phyloP scores from a whole-genome alignment of 1,140 invertebrate genomes.

The Phocides pigmalion region DNA sequence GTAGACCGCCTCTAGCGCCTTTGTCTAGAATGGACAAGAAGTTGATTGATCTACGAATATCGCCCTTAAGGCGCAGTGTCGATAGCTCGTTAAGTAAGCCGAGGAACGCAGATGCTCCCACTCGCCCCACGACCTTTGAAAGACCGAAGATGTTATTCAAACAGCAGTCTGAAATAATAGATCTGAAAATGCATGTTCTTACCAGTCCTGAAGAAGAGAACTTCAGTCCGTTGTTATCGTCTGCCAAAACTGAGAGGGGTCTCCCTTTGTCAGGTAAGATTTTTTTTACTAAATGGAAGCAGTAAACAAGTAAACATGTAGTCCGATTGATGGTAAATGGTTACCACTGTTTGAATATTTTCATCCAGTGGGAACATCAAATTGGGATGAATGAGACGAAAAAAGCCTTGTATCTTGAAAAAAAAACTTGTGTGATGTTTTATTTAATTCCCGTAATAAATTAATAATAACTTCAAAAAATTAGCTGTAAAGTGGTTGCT shows the following conservation, averaged over 20 bases:
- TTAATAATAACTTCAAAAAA: too few species aligned
- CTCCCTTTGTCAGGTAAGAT: slow-evolving; percentile 66
- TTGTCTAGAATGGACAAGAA: slow-evolving; percentile 69
- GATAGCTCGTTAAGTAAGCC: slow-evolving; percentile 50
- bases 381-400: too few species aligned
- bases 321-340: too few species aligned
- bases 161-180: slow-evolving; percentile 84
- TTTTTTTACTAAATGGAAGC: too few species aligned
- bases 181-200: slow-evolving; percentile 80
- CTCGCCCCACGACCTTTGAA: slow-evolving; percentile 52
- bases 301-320: not conserved
- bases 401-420: too few species aligned
- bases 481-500: too few species aligned
- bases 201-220: slow-evolving; percentile 71
- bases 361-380: too few species aligned
- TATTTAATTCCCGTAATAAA: too few species aligned
- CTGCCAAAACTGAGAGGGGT: slow-evolving; percentile 65
- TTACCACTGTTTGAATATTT: too few species aligned
- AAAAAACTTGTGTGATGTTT: too few species aligned
- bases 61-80: slow-evolving; percentile 59
- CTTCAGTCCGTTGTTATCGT: slow-evolving; percentile 58
- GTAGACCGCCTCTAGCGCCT: slow-evolving; percentile 64
- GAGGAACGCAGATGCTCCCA: slow-evolving; percentile 59
- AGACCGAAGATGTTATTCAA: slow-evolving; percentile 69
- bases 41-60: slow-evolving; percentile 64